Conservation (phyloP, 2,888 invertebrate genomes). For the Pterostichus madidus region DNA sequence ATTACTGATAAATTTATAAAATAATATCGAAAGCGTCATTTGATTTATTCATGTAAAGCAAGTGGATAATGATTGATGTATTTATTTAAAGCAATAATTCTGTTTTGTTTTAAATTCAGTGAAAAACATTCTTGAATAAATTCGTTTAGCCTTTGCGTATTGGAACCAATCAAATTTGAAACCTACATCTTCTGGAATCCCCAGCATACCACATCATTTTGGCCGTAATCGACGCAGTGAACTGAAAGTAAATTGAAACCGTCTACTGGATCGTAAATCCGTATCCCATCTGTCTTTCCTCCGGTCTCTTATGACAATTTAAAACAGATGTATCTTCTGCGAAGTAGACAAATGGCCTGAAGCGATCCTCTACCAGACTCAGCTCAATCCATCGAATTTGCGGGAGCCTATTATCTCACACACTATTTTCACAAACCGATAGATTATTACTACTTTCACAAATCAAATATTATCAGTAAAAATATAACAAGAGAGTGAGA, state of each 20-base stretch:
- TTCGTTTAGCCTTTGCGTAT: neutral
- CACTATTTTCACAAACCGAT: neutral
- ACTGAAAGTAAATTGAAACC: conserved; percentile 52
- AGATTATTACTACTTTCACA: too few species aligned
- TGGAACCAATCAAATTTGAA: conserved; percentile 25
- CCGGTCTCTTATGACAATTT: conserved; percentile 55
- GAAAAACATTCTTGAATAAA: too few species aligned
- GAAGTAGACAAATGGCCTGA: conserved; percentile 50
- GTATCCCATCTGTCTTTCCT: conserved; percentile 44
- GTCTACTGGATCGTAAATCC: conserved; percentile 52
- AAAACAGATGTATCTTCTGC: conserved; percentile 53
- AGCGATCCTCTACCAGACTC: neutral
- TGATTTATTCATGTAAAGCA: too few species aligned
- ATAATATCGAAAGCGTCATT: too few species aligned
- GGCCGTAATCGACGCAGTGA: conserved; percentile 44
- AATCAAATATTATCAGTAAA: too few species aligned
- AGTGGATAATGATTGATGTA: too few species aligned
- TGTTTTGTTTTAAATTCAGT: too few species aligned
- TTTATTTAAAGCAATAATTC: too few species aligned
- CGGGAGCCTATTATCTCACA: neutral
- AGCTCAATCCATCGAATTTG: conserved; percentile 37
- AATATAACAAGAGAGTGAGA: too few species aligned
- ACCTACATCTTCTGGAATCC: neutral
- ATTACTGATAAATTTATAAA: too few species aligned
- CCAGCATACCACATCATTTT: conserved; percentile 2